Base-by-base conservation (phyloP, 2,888 invertebrate species). In the Stenodema calcarata region DNA sequence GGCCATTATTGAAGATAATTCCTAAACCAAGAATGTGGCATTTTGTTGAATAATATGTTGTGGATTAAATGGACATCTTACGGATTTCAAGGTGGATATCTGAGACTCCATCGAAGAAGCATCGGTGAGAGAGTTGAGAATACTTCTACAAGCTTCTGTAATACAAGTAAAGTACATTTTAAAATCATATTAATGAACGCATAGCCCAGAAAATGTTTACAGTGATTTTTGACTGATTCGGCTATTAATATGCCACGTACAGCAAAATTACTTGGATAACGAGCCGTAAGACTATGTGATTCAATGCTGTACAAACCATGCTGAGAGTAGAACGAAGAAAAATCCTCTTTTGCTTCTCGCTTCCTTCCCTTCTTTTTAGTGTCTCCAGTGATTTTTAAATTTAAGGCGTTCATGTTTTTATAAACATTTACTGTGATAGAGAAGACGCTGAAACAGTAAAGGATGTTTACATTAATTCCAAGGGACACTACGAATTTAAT, bases 381-480 rank as follows among this genome's bases (percentile, higher is more conserved):
- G 30, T 85, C 85, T 18, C 85, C 85, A 35, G 76, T 76, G 18
- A 85, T 76, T 76, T 76, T 85, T 47, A 85, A 35, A 35, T 85
- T 85, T 23, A 85, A 41, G n/a, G 76, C 76, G 41, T 85, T 85
- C 85, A 85, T 85, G 9, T 82, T 78, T n/a, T 0, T 35, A 35
- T 35, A 16, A 35, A 16, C 0, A 7, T 41, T n/a, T 7, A n/a
- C 73, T 75, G 73, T 35, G 23, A 62, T 23, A n/a, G n/a, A n/a
- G n/a, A n/a, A n/a, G n/a, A n/a, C n/a, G n/a, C n/a, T n/a, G n/a
- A n/a, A n/a, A n/a, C n/a, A n/a, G n/a, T n/a, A n/a, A n/a, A n/a
- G n/a, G n/a, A n/a, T n/a, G n/a, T n/a, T n/a, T 54, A 54, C 54
- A 54, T 54, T 18, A 18, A 54, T 54, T 18, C 16, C 54, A 18